Evolutionary conservation across 2,888 invertebrate genomes (phyloP).

Genomic region (Tiliacea aurago): DNA sequence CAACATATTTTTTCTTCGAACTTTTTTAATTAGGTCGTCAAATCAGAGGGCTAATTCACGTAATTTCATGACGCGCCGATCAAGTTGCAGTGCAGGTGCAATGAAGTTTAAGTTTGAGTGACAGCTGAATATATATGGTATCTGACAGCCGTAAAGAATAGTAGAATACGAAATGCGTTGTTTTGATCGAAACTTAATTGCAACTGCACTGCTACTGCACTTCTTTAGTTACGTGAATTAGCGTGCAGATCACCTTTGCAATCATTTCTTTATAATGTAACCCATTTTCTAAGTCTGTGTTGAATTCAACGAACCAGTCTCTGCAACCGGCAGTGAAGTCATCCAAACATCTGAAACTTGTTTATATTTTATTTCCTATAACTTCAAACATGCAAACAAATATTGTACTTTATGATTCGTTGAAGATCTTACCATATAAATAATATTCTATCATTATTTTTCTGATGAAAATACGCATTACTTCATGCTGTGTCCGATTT

Average conservation of each 20-base stretch:
- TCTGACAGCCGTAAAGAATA: too few species aligned
- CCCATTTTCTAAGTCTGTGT: constrained; percentile 42
- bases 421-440: constrained; percentile 36
- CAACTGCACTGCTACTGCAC: too few species aligned
- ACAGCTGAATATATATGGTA: too few species aligned
- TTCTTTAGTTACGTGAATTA: too few species aligned
- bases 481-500: background rate
- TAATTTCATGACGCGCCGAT: too few species aligned
- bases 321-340: constrained; percentile 31
- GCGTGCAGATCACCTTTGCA: constrained; percentile 50
- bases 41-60: too few species aligned
- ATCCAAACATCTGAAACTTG: constrained; percentile 49
- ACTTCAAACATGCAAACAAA: constrained; percentile 43
- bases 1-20: constrained; percentile 26
- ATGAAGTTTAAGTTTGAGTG: too few species aligned
- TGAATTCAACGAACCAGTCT: constrained; percentile 51
- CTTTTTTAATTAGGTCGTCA: constrained; percentile 23
- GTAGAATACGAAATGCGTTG: too few species aligned
- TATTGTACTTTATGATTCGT: constrained; percentile 44
- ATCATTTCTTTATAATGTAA: constrained; percentile 45
- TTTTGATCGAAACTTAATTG: too few species aligned
- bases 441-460: constrained; percentile 31
- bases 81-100: too few species aligned
- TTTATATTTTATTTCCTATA: constrained; percentile 51
- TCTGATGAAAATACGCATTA: constrained; percentile 5